Percentiles rank a stretch among this genome's conserved stretches.
phyloP scores from a whole-genome alignment of 2,888 invertebrate species.

The Allolobophora icterica region DNA sequence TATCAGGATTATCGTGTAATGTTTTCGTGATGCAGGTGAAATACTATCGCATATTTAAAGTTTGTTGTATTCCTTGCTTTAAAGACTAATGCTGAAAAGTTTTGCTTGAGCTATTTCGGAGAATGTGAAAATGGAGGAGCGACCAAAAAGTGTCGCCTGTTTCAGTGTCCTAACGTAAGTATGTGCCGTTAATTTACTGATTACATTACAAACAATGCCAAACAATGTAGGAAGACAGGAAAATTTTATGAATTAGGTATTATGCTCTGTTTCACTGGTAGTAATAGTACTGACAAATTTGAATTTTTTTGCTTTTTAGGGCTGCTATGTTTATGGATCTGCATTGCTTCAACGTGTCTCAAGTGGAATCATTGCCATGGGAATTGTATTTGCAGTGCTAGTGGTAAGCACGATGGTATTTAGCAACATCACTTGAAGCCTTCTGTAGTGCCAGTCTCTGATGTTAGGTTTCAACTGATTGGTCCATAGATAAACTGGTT shows the following conservation, averaged over 20 bases:
- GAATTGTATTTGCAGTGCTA: conserved; percentile 14
- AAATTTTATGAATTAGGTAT: not conserved
- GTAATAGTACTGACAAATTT: not conserved
- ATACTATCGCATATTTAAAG: no score
- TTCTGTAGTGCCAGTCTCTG: no score
- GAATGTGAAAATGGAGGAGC: no score
- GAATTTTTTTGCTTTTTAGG: conserved; percentile 6
- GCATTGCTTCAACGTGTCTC: not conserved
- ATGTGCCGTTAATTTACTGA: not conserved
- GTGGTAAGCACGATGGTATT: not conserved
- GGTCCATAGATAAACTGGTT: no score
- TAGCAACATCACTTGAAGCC: no score
- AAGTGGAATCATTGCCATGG: conserved; percentile 28
- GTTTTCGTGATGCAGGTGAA: not conserved
- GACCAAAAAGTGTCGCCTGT: no score
- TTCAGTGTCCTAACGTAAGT: no score
- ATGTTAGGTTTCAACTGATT: no score
- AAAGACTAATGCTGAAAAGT: no score
- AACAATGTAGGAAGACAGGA: not conserved
- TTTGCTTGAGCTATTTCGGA: no score
- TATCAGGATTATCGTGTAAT: not conserved
- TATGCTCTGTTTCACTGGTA: not conserved
- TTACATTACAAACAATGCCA: not conserved
- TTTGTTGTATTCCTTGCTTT: no score
- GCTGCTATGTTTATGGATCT: conserved; percentile 21